Conservation (phyloP, 2,888 invertebrate species). For the Apocheima hispidaria region DNA sequence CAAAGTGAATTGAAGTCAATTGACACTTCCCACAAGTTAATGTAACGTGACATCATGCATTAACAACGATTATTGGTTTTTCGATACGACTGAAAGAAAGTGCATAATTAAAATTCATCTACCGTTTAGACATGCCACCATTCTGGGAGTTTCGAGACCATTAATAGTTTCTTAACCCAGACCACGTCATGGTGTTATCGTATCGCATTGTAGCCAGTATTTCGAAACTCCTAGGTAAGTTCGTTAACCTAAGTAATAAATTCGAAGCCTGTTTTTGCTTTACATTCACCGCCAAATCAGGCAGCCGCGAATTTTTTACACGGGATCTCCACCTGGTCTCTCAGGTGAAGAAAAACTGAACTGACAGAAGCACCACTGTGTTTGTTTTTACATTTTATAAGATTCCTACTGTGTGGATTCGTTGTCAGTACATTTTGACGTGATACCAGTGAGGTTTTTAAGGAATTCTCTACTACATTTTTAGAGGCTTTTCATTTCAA, state of each 20-base stretch:
- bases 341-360: constrained; percentile 7
- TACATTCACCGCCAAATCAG: constrained; percentile 38
- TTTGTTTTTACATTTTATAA: neutral
- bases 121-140: constrained; percentile 28
- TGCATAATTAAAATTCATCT: constrained; percentile 32
- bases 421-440: too few relatives aligned
- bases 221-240: constrained; percentile 42
- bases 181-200: constrained; percentile 39
- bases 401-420: too few relatives aligned
- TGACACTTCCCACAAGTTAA: constrained; percentile 26
- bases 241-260: constrained; percentile 44
- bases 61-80: neutral
- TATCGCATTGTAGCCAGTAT: constrained; percentile 35
- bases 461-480: neutral
- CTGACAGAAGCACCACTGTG: neutral
- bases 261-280: constrained; percentile 43
- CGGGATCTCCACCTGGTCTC: neutral
- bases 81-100: constrained; percentile 19
- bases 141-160: constrained; percentile 36
- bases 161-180: constrained; percentile 44
- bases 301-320: constrained; percentile 25
- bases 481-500: neutral
- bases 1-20: constrained; percentile 31
- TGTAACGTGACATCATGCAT: constrained; percentile 3
- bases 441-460: too few relatives aligned